phyloP scores from a whole-genome alignment of 2,797 vertebrate genomes.

The Otolemur crassicaudatus region DNA sequence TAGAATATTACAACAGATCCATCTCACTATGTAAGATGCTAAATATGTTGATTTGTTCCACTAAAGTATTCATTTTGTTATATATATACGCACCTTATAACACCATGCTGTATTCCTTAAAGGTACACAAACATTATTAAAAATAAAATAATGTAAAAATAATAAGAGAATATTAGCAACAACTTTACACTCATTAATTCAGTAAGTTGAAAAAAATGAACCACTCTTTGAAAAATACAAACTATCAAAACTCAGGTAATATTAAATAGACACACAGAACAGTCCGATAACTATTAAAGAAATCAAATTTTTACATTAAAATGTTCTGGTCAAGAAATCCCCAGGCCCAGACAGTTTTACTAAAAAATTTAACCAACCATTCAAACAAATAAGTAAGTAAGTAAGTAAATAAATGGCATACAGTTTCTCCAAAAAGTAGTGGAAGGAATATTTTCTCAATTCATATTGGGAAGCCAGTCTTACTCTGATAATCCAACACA shows the following conservation, averaged over 20 bases:
- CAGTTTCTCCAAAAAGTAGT: neutral
- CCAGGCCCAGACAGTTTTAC: neutral
- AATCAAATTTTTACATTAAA: neutral
- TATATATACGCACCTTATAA: neutral
- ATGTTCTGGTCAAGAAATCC: neutral
- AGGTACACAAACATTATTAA: neutral
- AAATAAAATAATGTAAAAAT: neutral
- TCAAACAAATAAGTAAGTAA: neutral
- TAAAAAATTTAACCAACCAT: neutral
- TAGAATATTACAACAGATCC: neutral
- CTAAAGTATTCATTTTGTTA: neutral
- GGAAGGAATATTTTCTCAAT: neutral
- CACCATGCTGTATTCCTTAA: neutral
- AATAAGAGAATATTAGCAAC: neutral
- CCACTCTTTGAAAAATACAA: neutral
- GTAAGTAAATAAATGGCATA: neutral
- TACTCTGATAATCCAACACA: neutral
- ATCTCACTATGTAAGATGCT: neutral
- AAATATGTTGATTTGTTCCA: neutral
- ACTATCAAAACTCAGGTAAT: neutral
- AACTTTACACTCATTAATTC: neutral
- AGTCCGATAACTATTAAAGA: neutral
- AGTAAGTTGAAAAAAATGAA: neutral
- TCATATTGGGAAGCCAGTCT: neutral
- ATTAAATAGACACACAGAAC: neutral